Base-by-base conservation (phyloP, 2,797 vertebrate genomes). In the Cirrhinus molitorella region DNA sequence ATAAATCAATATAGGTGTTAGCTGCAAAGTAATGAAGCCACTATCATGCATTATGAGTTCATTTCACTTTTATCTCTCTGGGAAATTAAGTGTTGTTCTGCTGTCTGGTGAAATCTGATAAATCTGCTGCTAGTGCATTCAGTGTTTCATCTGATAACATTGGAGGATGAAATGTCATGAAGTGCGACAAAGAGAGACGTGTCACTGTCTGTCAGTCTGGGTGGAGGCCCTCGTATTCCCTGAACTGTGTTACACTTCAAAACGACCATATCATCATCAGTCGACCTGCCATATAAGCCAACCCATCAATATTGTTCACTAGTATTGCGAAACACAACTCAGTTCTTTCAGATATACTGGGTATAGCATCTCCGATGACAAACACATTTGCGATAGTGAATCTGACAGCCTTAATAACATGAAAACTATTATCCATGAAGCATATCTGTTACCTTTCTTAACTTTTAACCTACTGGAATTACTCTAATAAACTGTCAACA, bases 151-250 rank as follows among this genome's bases (percentile, higher is more conserved):
- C 65, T 47, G 34, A 61, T 61, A 61, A 61, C 21, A 79, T 19
- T 21, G 21, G 12, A 23, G 11, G 40, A 53, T 10, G 12, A 79
- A 85, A 80, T 57, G 49, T 14, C 77, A 14, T 21, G 7, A 16
- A 49, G 12, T 19, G 25, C 55, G 37, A 66, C 5, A 72, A 23
- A 47, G 21, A 80, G 49, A 65, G 4, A 31, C 55, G n/a, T 68
- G 17, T 55, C 76, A 23, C 9, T 21, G n/a, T 74, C 59, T 43
- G 8, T 85, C n/a, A 53, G 4, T 66, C 61, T 57, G 71, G 70
- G 63, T 85, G 78, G 70, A 76, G 71, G 45, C 11, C 19, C 6
- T 79, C 25, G 28, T 63, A 17, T 63, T 63, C 19, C 4, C 63
- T 78, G 28, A 65, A 66, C 16, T 45, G 34, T 31, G 11, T n/a